Percentiles rank a stretch among this genome's conserved stretches.
Conservation (phyloP, 1,140 invertebrate genomes). For the Drosophila orosa region DNA sequence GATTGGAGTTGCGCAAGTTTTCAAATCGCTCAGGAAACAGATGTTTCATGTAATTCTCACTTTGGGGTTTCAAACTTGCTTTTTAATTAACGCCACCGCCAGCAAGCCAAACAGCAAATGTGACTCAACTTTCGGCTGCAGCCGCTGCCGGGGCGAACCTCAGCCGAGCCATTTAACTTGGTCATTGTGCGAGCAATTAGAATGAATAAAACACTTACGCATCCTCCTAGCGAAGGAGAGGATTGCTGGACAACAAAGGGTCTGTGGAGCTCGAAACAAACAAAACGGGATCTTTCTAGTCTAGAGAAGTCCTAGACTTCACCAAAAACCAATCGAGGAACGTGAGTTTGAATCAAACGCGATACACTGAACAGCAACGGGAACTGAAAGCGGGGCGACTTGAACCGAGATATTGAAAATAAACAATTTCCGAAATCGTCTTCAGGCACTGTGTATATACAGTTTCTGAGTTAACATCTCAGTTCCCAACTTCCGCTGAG, state of each 20-base stretch:
- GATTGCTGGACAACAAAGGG: neutral
- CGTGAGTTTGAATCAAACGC: neutral
- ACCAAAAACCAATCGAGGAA: neutral
- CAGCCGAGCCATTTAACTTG: slow-evolving; percentile 2
- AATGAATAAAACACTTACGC: slow-evolving; percentile 28
- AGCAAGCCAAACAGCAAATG: slow-evolving; percentile 18
- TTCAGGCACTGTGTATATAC: slow-evolving; percentile 48
- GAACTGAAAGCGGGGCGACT: neutral
- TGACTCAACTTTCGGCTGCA: slow-evolving; percentile 24
- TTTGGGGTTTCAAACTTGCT: slow-evolving; percentile 28
- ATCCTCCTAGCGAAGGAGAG: slow-evolving; percentile 18
- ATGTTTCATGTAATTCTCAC: slow-evolving; percentile 38
- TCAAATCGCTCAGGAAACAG: slow-evolving; percentile 31
- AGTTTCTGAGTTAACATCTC: slow-evolving; percentile 37
- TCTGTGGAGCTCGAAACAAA: neutral
- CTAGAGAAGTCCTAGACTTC: neutral
- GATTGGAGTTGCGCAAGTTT: slow-evolving; percentile 13
- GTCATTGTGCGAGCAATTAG: slow-evolving; percentile 15
- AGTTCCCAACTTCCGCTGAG: slow-evolving; percentile 30
- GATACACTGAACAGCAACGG: neutral
- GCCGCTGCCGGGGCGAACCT: slow-evolving; percentile 1
- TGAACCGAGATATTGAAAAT: slow-evolving; percentile 2
- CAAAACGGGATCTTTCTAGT: slow-evolving; percentile 1
- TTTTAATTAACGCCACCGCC: slow-evolving; percentile 39
- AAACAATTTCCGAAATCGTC: slow-evolving; percentile 30